Conservation (phyloP, 2,113 vertebrate species). For the Ariopsis seemanni region DNA sequence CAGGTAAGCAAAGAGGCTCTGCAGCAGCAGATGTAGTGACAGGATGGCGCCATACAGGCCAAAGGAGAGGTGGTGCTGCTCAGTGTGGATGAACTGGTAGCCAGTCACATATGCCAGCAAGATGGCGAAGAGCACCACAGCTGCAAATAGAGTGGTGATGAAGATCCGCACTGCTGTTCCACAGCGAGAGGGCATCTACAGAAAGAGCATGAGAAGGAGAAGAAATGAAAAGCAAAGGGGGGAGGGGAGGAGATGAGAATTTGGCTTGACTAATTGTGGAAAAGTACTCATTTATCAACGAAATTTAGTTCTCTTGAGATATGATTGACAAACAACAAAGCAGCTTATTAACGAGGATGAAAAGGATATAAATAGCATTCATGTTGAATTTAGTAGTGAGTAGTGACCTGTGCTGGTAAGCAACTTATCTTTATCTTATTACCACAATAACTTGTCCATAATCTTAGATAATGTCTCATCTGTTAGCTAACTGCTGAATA, state of each 20-base stretch:
- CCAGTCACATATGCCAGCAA: conserved; percentile 93
- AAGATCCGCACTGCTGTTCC: conserved; percentile 84
- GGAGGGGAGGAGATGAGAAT: neutral
- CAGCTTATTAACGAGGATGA: neutral
- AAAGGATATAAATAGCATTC: neutral
- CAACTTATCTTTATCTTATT: neutral
- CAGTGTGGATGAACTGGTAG: conserved; percentile 98
- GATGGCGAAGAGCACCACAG: conserved; percentile 92
- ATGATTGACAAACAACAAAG: neutral
- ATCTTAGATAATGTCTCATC: neutral
- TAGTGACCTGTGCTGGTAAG: neutral
- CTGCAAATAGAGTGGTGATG: conserved; percentile 90
- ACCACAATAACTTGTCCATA: neutral
- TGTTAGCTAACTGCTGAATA: neutral
- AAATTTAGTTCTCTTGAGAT: neutral
- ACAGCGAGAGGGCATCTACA: conserved; percentile 89
- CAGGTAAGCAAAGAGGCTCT: conserved; percentile 95
- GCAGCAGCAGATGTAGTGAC: conserved; percentile 90
- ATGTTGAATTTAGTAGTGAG: neutral
- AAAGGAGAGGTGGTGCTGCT: conserved; percentile 97
- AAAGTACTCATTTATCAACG: neutral
- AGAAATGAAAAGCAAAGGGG: neutral
- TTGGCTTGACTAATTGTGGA: neutral
- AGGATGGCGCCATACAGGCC: conserved; percentile 96
- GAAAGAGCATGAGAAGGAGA: neutral